phyloP scores from a whole-genome alignment of 2,113 vertebrate genomes.

The Macrotus californicus region DNA sequence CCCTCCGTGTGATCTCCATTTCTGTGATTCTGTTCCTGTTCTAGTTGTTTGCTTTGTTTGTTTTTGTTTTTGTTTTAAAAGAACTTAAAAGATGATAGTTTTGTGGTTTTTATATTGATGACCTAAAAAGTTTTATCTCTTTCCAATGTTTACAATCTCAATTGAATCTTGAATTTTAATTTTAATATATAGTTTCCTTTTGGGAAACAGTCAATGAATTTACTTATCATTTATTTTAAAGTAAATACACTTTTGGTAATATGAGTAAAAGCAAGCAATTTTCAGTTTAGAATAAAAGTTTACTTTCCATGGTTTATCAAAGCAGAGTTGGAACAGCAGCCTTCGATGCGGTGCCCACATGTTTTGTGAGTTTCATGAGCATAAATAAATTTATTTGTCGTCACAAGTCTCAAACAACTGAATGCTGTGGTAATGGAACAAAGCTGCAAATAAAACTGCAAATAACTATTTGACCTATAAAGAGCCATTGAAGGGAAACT shows the following conservation, averaged over 20 bases:
- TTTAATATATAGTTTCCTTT: not conserved
- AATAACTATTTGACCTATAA: not conserved
- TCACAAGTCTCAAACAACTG: slow-evolving; percentile 37
- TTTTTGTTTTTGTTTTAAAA: too few relatives aligned
- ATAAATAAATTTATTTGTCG: slow-evolving; percentile 35
- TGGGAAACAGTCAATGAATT: not conserved
- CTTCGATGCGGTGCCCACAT: not conserved
- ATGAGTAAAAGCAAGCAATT: slow-evolving; percentile 35
- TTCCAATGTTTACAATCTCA: not conserved
- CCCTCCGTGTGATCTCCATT: too few relatives aligned
- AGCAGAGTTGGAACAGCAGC: not conserved
- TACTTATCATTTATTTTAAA: slow-evolving; percentile 44
- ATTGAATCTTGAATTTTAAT: not conserved
- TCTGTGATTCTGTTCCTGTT: too few relatives aligned
- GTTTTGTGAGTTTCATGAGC: not conserved
- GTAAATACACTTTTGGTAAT: slow-evolving; percentile 31
- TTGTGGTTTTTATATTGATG: not conserved
- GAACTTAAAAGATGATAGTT: not conserved
- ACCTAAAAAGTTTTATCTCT: not conserved
- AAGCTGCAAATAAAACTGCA: slow-evolving; percentile 29
- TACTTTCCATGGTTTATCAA: slow-evolving; percentile 53
- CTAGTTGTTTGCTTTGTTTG: too few relatives aligned
- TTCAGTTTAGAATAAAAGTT: not conserved
- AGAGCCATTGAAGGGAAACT: not conserved
- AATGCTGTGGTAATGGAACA: slow-evolving; percentile 30